Evolutionary conservation across 2,888 invertebrate genomes (phyloP).

Genomic region (Diarsia mendica): DNA sequence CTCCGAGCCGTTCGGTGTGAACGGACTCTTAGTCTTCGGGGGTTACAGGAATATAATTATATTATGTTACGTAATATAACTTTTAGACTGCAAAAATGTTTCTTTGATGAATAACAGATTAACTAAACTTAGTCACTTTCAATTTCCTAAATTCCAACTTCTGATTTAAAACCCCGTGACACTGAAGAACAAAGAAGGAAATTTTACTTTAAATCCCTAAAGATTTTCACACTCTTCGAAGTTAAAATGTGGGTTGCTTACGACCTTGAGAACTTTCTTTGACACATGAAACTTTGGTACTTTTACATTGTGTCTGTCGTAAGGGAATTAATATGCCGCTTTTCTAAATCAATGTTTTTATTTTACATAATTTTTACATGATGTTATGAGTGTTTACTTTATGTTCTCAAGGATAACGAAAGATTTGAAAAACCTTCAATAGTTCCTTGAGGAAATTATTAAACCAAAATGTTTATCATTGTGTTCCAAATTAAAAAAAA

Average conservation of each 20-base stretch:
- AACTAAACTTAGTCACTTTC: not conserved
- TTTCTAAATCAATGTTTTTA: not conserved
- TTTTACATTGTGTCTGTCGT: not conserved
- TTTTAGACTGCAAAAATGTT: not conserved
- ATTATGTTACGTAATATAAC: not conserved
- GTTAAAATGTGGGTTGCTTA: slow-evolving; percentile 1
- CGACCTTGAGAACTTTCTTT: slow-evolving; percentile 27
- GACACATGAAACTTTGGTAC: not conserved
- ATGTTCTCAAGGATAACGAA: not conserved
- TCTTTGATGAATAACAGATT: not conserved
- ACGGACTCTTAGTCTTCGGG: no score
- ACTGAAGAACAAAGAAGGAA: slow-evolving; percentile 11
- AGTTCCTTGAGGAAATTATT: no score
- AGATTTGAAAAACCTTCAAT: no score
- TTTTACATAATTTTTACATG: not conserved
- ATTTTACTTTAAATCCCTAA: slow-evolving; percentile 1
- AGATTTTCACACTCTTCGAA: not conserved
- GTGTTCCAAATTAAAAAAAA: no score
- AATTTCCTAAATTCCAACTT: not conserved
- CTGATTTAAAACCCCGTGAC: not conserved
- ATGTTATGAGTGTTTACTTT: no score
- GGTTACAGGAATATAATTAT: no score
- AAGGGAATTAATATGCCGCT: not conserved
- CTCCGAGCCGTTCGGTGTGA: no score
- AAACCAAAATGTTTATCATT: no score